Conservation (phyloP, 2,797 vertebrate species). For the Ceryle rudis region DNA sequence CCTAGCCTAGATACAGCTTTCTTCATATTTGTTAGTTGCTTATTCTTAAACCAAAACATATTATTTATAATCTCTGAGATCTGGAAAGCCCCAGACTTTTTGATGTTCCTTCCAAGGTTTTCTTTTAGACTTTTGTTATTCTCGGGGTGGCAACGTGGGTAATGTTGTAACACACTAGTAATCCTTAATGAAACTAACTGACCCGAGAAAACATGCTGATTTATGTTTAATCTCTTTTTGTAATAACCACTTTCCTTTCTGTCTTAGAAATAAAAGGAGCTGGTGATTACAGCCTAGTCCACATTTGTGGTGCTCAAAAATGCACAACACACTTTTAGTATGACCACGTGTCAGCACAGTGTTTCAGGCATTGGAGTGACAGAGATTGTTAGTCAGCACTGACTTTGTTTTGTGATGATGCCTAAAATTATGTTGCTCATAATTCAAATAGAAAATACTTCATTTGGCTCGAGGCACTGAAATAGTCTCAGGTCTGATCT, state of each 20-base stretch:
- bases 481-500: neutral
- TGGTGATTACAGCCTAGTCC: neutral
- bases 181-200: neutral
- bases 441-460: neutral
- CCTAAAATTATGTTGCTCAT: neutral
- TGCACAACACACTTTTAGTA: neutral
- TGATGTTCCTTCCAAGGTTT: neutral
- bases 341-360: neutral
- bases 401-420: neutral
- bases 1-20: neutral
- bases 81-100: conserved; percentile 1
- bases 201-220: neutral
- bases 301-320: neutral
- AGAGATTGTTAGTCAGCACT: neutral
- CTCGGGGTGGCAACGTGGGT: fast-evolving
- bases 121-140: neutral
- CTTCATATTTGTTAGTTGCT: neutral
- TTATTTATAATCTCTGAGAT: neutral
- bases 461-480: neutral
- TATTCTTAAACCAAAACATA: neutral
- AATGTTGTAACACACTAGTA: neutral
- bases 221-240: neutral
- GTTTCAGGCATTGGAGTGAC: neutral
- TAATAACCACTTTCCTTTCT: neutral
- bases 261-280: neutral